phyloP scores from a whole-genome alignment of 1,140 invertebrate species.

The Callitettix versicolor region DNA sequence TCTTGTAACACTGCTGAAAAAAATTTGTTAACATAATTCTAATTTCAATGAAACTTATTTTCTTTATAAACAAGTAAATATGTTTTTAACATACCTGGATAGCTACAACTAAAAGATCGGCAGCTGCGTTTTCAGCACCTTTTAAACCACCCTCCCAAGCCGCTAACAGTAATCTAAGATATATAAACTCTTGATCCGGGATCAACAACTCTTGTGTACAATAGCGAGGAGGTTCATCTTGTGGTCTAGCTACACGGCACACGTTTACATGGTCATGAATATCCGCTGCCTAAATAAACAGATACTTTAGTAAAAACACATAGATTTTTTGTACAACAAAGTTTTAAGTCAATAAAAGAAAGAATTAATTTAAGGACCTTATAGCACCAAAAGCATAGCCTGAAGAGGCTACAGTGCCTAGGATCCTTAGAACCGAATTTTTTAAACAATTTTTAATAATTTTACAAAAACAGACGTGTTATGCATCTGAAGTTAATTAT shows the following conservation, averaged over 20 bases:
- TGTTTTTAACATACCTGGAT: constrained; percentile 46
- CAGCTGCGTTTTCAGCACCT: constrained; percentile 63
- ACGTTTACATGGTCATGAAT: constrained; percentile 5
- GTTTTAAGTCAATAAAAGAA: too few relatives aligned
- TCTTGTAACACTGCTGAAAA: too few relatives aligned
- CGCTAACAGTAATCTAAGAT: constrained; percentile 64
- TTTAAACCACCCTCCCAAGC: constrained; percentile 74
- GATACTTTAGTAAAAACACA: background rate
- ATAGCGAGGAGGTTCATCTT: constrained; percentile 40
- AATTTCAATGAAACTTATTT: too few relatives aligned
- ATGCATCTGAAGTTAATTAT: too few relatives aligned
- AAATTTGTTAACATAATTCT: background rate
- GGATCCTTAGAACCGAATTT: too few relatives aligned
- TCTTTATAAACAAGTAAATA: too few relatives aligned
- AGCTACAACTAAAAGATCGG: constrained; percentile 60
- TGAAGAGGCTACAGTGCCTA: too few relatives aligned
- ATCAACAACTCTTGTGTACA: constrained; percentile 55
- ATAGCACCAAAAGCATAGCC: too few relatives aligned
- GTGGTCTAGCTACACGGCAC: constrained; percentile 25
- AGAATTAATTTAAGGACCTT: too few relatives aligned
- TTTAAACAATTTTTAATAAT: too few relatives aligned
- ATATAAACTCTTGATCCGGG: constrained; percentile 63
- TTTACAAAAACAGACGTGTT: too few relatives aligned
- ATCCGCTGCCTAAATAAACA: constrained; percentile 2
- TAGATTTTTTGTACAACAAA: too few relatives aligned